A percentile compares a stretch with the other conserved stretches of the same genome.
Evolutionary conservation across 2,797 vertebrate species (phyloP).

Genomic region (Coranthus polyacanthus): DNA sequence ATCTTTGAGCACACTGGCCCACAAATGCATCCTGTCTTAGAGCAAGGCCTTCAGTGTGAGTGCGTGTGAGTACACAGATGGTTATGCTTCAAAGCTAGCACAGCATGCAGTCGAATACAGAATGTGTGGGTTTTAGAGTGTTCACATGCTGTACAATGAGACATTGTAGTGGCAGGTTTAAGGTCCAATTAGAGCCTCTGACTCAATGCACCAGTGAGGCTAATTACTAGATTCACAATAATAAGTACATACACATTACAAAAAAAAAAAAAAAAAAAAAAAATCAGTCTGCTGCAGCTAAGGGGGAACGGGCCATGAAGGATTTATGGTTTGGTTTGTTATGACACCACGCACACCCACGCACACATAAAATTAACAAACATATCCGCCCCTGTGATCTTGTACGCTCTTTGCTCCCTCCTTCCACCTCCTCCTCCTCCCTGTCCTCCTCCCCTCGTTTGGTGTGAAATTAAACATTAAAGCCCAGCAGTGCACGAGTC

Average conservation of each 20-base stretch:
- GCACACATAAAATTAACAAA: conserved; percentile 42
- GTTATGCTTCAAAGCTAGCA: background rate
- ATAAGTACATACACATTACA: conserved; percentile 42
- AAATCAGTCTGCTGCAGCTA: background rate
- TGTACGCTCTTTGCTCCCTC: conserved; percentile 2
- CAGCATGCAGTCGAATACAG: background rate
- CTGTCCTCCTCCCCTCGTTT: conserved; percentile 55
- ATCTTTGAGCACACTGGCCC: conserved; percentile 38
- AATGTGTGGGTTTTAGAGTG: conserved; percentile 8
- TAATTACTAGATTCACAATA: conserved; percentile 71
- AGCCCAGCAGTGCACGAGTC: conserved; percentile 55
- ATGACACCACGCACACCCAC: background rate
- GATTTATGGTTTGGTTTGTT: conserved; percentile 1
- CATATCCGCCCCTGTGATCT: conserved; percentile 48
- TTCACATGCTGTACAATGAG: conserved; percentile 26
- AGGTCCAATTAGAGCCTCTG: conserved; percentile 68
- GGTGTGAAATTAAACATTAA: conserved; percentile 72
- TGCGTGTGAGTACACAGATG: conserved; percentile 1
- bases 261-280: too few relatives aligned
- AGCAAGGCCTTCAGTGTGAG: background rate
- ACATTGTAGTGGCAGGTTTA: conserved; percentile 66
- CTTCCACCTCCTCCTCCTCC: background rate
- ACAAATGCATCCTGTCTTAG: conserved; percentile 1
- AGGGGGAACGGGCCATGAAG: background rate
- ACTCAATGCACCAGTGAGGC: conserved; percentile 51